These are phyloP conservation scores for Caenorhabditis sp. DNA, from an alignment of 2,888 invertebrate genomes.

Conservation along the genomic window DNA sequence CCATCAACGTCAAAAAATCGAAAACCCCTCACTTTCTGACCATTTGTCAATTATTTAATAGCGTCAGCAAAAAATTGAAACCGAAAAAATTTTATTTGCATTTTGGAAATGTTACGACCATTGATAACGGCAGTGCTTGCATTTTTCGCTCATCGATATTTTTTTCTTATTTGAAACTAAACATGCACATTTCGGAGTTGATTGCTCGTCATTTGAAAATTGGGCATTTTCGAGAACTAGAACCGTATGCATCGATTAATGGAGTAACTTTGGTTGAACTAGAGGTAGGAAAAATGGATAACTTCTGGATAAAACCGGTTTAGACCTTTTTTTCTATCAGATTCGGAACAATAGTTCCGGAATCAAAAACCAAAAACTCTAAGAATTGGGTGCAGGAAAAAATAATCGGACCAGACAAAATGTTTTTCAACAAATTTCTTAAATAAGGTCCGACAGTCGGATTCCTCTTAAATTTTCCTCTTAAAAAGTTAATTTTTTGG, in stretches of 20 bases:
- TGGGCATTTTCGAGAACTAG: not conserved
- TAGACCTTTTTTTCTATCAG: too few species aligned
- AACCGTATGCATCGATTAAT: conserved; percentile 28
- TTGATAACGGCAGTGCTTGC: not conserved
- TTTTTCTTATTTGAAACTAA: not conserved
- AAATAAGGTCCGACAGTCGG: too few species aligned
- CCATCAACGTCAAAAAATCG: too few species aligned
- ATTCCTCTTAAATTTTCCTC: too few species aligned
- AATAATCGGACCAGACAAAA: too few species aligned
- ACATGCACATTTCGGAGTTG: not conserved
- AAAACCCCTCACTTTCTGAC: not conserved
- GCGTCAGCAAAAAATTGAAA: not conserved
- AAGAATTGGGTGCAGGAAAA: too few species aligned
- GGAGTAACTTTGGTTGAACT: conserved; percentile 44
- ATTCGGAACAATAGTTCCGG: too few species aligned
- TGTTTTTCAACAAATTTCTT: too few species aligned
- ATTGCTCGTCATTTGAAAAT: not conserved
- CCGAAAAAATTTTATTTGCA: not conserved
- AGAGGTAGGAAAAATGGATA: conserved; percentile 13
- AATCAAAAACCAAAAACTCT: not conserved
- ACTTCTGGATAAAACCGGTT: too few species aligned
- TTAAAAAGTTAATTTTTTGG: too few species aligned
- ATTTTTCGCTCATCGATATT: not conserved
- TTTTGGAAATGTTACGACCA: not conserved
- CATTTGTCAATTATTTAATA: not conserved